phyloP scores from a whole-genome alignment of 2,888 invertebrate genomes.

The Balanococcus diminutus region DNA sequence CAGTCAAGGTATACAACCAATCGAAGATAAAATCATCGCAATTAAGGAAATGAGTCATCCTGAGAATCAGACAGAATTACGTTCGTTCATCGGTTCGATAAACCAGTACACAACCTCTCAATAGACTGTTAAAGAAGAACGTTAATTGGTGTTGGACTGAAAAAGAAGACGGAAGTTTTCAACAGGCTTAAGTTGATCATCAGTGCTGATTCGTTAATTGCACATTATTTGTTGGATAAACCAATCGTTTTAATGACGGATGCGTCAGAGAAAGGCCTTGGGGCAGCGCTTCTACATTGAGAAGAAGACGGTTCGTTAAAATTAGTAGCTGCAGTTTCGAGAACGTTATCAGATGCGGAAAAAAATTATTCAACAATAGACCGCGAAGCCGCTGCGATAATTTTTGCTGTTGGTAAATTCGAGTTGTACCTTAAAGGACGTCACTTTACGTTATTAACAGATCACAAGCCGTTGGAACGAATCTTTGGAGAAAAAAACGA shows the following conservation, averaged over 20 bases:
- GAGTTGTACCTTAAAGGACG: slow-evolving; percentile 58
- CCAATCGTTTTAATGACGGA: not conserved
- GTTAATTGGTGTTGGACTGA: not conserved
- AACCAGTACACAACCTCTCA: slow-evolving; percentile 51
- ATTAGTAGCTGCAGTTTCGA: slow-evolving; percentile 58
- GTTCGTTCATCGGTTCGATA: slow-evolving; percentile 59
- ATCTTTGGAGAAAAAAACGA: slow-evolving; percentile 59
- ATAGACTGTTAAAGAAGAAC: not conserved
- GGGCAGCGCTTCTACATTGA: not conserved
- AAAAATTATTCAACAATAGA: slow-evolving; percentile 59
- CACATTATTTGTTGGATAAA: not conserved
- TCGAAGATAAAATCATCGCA: not conserved
- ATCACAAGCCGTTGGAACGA: slow-evolving; percentile 61
- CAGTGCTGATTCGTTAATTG: not conserved
- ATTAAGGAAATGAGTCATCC: slow-evolving; percentile 57
- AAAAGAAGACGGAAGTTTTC: not conserved
- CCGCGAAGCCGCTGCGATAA: slow-evolving; percentile 58
- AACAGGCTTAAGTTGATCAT: not conserved
- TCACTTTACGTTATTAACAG: slow-evolving; percentile 60
- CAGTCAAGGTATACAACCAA: not conserved
- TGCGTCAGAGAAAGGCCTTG: slow-evolving; percentile 12
- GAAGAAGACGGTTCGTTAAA: not conserved
- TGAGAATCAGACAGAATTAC: slow-evolving; percentile 58
- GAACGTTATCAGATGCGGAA: slow-evolving; percentile 58
- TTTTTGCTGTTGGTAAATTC: slow-evolving; percentile 59